Base-by-base conservation (phyloP, 2,888 invertebrate species). In the Trissolcus brochymenae region DNA sequence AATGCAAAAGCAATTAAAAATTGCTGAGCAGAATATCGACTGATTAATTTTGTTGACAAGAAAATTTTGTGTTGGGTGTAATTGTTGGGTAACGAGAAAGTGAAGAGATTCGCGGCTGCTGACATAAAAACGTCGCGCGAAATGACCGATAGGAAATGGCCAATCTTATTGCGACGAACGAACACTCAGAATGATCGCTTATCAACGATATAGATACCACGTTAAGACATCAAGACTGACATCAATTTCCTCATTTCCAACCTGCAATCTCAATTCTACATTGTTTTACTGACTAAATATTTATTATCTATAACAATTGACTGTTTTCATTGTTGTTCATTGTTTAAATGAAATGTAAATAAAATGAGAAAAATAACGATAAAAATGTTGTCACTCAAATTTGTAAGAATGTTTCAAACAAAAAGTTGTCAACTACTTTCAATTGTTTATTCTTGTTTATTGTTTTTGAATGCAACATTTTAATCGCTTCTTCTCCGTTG, bases 81-180 rank as follows among this genome's bases (percentile, higher is more conserved):
- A 29, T 29, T 7, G 29, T 29, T 29, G 29, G 29, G 29, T 29
- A 7, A 29, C 29, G 29, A 29, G 29, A 29, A 29, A 29, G 29
- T 29, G 6, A 29, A 29, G 29, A 29, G 43, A 43, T 13, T 14
- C 64, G 64, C 17, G 25, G 13, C 21, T 41, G 66, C 51, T 59
- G 66, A 59, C 66, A 59, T 43, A 67, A 67, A 67, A 67, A 67
- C 57, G 66, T 59, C 57, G 43, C n/a, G 2, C 9, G 13, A 14
- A 43, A 3, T 17, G 50, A 16, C 25, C 11, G 16, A 11, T 67
- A 57, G 66, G 57, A 67, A 67, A 57, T 25, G 65, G 50, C 19
- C 49, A 56, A 56, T 40, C 65, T 57, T 66, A 51, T 56, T 56
- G 65, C 64, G 50, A 9, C 49, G 56, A 4, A 11, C 65, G 55